Evolutionary conservation across 2,888 invertebrate species (phyloP), one percentile per base, ranked within the genome.

Genomic region (Tribolium freemani): DNA sequence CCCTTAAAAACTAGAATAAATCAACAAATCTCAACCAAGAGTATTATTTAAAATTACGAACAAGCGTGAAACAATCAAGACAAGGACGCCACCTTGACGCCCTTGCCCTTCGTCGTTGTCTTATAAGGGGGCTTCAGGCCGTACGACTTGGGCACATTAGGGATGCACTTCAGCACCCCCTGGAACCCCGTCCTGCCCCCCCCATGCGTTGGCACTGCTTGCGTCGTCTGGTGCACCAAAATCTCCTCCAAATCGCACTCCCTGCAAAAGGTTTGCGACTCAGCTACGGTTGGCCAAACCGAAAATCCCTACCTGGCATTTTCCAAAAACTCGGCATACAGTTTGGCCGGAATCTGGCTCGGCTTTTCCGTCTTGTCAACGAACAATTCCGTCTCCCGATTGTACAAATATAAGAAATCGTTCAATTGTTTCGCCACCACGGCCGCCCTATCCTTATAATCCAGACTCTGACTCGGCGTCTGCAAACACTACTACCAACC

Each of bases 391-490:
- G 95, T 95, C 86, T 95, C 95, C 66, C 93, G 89, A 83, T 93
- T 94, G 87, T 95, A 96, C 81, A 93, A 88, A 87, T 94, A 93
- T 60, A 96, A 89, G 86, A 95, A 96, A 85, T 96, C 95, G 83
- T 93, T 93, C 60, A 94, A 88, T 79, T 95, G 92, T 85, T 95
- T 96, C 1, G 95, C 94, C 60, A 95, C 92, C 79, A 95, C 91
- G 1, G 95, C 95, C 72, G 94, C 93, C 20, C 93, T 88, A 85
- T 95, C 95, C 86, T 95, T 95, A 83, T 92, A 92, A 79, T 92
- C 90, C 83, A 94, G 88, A 86, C 93, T 92, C 70, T 90, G 89
- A 78, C 92, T 91, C 10, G 93, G 93, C 76, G 90, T 88, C 93
- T 93, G 83, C 84, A 66, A 64, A 11, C 6, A 57, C 66, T 31